Evolutionary conservation across 2,888 invertebrate species (phyloP).

Genomic region (Baronia brevicornis): DNA sequence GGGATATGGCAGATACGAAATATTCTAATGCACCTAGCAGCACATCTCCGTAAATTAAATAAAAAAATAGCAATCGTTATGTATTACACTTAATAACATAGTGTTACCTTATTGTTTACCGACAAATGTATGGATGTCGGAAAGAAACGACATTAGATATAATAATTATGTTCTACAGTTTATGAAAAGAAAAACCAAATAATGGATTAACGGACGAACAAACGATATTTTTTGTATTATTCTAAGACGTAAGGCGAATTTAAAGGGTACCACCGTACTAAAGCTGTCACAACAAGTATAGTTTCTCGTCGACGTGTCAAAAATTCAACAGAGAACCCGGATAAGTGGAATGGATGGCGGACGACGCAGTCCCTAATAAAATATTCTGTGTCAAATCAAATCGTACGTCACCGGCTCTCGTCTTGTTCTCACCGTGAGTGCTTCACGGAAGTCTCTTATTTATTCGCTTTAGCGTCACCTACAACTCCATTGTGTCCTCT

Average conservation of each 20-base stretch:
- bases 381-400: slow-evolving; percentile 73
- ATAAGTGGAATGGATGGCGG: slow-evolving; percentile 72
- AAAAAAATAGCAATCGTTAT: too few species aligned
- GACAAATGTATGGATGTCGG: too few species aligned
- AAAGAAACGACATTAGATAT: too few species aligned
- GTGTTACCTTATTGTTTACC: slow-evolving; percentile 18
- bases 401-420: slow-evolving; percentile 70
- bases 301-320: slow-evolving; percentile 62
- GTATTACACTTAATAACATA: too few species aligned
- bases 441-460: slow-evolving; percentile 69
- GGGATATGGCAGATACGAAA: too few species aligned
- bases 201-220: slow-evolving; percentile 21
- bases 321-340: slow-evolving; percentile 69
- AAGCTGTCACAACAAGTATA: slow-evolving; percentile 63
- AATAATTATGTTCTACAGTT: too few species aligned
- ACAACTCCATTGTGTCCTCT: slow-evolving; percentile 57
- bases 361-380: slow-evolving; percentile 60
- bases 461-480: slow-evolving; percentile 65
- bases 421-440: slow-evolving; percentile 65
- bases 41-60: not conserved
- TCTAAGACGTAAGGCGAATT: slow-evolving; percentile 53
- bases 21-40: slow-evolving; percentile 4
- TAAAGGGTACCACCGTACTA: slow-evolving; percentile 61
- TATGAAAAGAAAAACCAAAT: too few species aligned
- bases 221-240: slow-evolving; percentile 27